Percentiles rank a stretch among this genome's conserved stretches.
phyloP scores from a whole-genome alignment of 2,797 vertebrate genomes.

The Pitangus sulphuratus region DNA sequence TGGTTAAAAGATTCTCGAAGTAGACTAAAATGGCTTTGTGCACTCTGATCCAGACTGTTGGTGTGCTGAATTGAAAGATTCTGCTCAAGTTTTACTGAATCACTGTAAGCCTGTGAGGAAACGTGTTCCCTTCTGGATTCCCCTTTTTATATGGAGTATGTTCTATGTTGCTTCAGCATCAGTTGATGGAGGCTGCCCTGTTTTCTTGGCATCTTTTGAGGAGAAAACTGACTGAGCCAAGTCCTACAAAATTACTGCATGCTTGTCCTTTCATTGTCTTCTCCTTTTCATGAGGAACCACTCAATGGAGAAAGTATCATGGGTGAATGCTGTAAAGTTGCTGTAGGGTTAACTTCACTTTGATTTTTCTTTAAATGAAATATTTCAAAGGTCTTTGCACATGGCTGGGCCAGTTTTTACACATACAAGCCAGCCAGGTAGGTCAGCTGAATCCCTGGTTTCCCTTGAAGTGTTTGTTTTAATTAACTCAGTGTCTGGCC shows the following conservation, averaged over 20 bases:
- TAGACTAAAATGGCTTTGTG: background rate
- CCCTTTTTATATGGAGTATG: background rate
- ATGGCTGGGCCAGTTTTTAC: background rate
- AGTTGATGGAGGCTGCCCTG: background rate
- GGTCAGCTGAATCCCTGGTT: background rate
- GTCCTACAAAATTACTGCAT: background rate
- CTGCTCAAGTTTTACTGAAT: background rate
- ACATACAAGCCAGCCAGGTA: background rate
- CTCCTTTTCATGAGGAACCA: background rate
- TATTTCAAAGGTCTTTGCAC: background rate
- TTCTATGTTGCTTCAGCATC: background rate
- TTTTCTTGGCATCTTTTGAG: background rate
- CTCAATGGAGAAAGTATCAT: background rate
- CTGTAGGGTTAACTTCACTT: background rate
- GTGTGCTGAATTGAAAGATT: background rate
- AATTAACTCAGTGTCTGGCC: background rate
- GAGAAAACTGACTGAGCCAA: background rate
- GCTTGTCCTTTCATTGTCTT: background rate
- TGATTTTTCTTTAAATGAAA: background rate
- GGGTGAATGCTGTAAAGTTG: background rate
- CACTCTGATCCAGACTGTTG: background rate
- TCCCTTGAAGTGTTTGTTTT: slow-evolving; percentile 33
- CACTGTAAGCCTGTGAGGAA: background rate
- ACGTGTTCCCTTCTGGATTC: background rate
- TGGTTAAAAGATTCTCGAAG: background rate